A percentile compares a stretch with the other conserved stretches of the same genome.
Conservation (phyloP, 2,797 vertebrate species). For the Megalops cyprinoides region DNA sequence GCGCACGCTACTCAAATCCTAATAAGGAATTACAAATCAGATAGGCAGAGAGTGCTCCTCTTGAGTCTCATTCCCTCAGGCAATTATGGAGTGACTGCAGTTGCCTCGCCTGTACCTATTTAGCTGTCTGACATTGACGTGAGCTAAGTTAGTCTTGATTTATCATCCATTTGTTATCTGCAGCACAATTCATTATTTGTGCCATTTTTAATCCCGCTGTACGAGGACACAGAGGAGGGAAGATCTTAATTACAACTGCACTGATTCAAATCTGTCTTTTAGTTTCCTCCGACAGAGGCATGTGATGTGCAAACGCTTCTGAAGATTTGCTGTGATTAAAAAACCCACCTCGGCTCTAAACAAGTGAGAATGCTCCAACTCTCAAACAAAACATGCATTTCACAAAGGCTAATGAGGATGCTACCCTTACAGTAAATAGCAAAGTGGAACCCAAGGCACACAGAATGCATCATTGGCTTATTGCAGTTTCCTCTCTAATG, state of each 20-base stretch:
- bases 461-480: background rate
- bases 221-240: conserved; percentile 4
- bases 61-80: background rate
- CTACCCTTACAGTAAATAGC: background rate
- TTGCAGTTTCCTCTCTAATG: background rate
- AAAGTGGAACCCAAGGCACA: background rate
- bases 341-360: background rate
- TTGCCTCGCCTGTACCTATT: background rate
- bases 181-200: background rate
- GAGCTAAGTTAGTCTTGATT: background rate
- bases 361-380: background rate
- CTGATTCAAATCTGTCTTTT: background rate
- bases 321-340: conserved; percentile 19
- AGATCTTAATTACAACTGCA: background rate
- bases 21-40: background rate
- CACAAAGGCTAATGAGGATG: background rate
- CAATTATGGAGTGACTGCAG: background rate
- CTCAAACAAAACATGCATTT: background rate
- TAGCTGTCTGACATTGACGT: background rate
- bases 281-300: background rate
- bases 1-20: background rate
- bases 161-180: conserved; percentile 13
- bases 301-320: background rate
- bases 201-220: background rate
- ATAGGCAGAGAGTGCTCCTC: background rate